Evolutionary conservation across 2,113 vertebrate species (phyloP), one percentile per base, ranked within the genome.

Genomic region (Notechis scutatus): DNA sequence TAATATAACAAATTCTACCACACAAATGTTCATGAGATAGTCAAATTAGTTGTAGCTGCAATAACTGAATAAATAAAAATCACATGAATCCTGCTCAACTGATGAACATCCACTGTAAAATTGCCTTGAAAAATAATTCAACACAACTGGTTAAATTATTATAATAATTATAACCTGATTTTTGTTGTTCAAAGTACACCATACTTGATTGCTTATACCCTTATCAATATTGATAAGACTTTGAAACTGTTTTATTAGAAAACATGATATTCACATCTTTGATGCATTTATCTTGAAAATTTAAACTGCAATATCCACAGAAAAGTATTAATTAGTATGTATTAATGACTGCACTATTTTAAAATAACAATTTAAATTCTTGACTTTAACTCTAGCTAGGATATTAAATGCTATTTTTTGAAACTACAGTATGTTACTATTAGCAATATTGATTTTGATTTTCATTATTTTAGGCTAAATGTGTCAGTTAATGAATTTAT

Each of bases 151-250:
- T 87, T 52, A 29, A 50, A 64, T 64, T 64, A 64, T 64, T 29
- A 64, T 11, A 20, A 12, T 88, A 88, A 10, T 34, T 88, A 39
- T 34, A 55, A 55, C 20, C n/a, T 34, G 20, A 8, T 18, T 88
- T 56, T 56, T 55, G 23, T 11, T 39, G 12, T n/a, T 54, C 4
- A 34, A 88, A 29, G 18, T n/a, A 55, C n/a, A 9, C 29, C n/a
- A 1, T 93, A 86, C 52, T 20, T 24, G 39, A 24, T 85, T 86
- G 42, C 21, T 86, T 23, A 50, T 12, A 45, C 0, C 26, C 85
- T 50, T 47, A 86, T 24, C n/a, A 88, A 56, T 56, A 88, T 95
- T 90, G 93, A 7, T 87, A 93, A 93, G 86, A 91, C 57, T 45
- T 87, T 57, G 47, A 11, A 50, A 50, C 7, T 15, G 52, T 29